phyloP scores from a whole-genome alignment of 1,140 invertebrate species.

The Tribolium castaneum region DNA sequence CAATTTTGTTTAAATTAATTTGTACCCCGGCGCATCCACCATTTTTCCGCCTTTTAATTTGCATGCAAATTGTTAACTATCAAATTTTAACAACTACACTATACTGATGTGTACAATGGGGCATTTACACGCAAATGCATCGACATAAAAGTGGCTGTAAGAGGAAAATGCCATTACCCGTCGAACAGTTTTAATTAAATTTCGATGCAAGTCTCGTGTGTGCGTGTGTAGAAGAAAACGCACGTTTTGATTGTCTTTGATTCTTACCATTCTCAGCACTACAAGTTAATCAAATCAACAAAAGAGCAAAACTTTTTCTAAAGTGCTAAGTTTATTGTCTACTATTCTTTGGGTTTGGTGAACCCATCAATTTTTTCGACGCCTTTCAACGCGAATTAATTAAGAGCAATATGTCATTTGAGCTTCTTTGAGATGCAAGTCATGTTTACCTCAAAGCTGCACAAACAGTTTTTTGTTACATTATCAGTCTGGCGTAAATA shows the following conservation, averaged over 20 bases:
- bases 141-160: background rate
- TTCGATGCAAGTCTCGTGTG: background rate
- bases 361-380: background rate
- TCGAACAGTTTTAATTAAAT: constrained; percentile 17
- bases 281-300: constrained; percentile 25
- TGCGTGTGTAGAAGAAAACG: background rate
- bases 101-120: background rate
- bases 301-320: constrained; percentile 6
- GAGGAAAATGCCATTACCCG: background rate
- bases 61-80: background rate
- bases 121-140: background rate
- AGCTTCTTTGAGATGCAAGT: background rate
- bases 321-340: constrained; percentile 11
- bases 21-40: background rate
- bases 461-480: constrained; percentile 3
- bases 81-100: background rate
- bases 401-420: constrained; percentile 7
- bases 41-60: background rate
- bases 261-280: background rate
- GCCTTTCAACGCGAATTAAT: background rate
- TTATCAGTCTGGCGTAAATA: background rate
- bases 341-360: background rate
- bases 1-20: background rate
- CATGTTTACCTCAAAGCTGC: background rate
- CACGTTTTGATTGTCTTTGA: constrained; percentile 30